Base-by-base conservation (phyloP, 2,113 vertebrate genomes). In the Cebidichthys violaceus region DNA sequence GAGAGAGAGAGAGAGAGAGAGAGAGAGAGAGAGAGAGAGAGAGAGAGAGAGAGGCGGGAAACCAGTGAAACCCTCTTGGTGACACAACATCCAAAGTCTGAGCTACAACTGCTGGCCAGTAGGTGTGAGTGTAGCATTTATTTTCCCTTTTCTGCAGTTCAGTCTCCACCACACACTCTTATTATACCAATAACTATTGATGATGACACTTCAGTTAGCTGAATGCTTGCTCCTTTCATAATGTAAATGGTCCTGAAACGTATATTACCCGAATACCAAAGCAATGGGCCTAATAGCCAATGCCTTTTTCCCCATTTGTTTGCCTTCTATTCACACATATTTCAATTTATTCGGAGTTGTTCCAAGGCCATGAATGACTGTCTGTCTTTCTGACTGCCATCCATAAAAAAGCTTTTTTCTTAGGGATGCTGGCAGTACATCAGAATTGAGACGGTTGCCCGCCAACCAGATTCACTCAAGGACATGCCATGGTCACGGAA, bases 111-210 rank as follows among this genome's bases (percentile, higher is more conserved):
- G 29, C 27, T 75, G 81, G 35, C 88, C 92, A 88, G 85, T 72
- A 93, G 93, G 80, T 92, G 93, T 83, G 17, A 91, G 90, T 94
- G 86, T 90, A 70, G 70, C 79, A 61, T 83, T 37, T 29, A 24
- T 54, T 82, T 79, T 70, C 29, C 37, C 9, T 18, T 14, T 50
- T 39, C 24, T 45, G 41, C 37, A 39, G 52, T 18, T 33, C 18
- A 39, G 39, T 0, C 6, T 33, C 9, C 43, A 72, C 17, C 43
- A 72, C 20, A 65, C 24, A 15, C 17, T 15, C 9, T 60, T 22
- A 31, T 14, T 9, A n/a, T 10, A n/a, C 4, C 41, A 64, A 15
- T 9, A 17, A n/a, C 11, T 47, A 65, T 75, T 35, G 50, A 8
- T 17, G 0, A 9, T 73, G 24, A 59, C 15, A 37, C 6, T n/a